Evolutionary conservation across 2,797 vertebrate species (phyloP).

Genomic region (Spheniscus humboldti): DNA sequence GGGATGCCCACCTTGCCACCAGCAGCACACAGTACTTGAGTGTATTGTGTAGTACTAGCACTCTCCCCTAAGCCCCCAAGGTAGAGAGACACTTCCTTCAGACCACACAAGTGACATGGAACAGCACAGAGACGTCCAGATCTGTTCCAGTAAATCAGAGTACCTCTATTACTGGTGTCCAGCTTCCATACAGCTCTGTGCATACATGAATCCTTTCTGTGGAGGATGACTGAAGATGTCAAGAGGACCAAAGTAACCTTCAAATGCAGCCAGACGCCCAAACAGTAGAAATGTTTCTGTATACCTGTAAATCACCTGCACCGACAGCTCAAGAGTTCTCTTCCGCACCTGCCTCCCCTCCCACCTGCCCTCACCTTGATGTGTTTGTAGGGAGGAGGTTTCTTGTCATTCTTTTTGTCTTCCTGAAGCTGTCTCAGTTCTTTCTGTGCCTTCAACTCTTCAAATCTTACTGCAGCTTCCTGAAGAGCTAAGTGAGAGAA

Average conservation of each 20-base stretch:
- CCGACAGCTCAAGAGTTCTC: neutral
- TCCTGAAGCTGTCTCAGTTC: conserved; percentile 95
- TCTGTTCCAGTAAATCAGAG: neutral
- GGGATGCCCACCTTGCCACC: neutral
- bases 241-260: neutral
- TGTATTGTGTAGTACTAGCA: accelerated
- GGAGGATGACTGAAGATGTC: neutral
- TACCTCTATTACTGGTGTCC: neutral
- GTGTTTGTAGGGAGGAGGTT: conserved; percentile 95
- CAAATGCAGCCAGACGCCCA: neutral
- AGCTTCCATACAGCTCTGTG: neutral
- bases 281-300: neutral
- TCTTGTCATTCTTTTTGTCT: conserved; percentile 93
- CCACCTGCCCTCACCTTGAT: conserved; percentile 85
- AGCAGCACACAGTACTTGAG: neutral
- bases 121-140: neutral
- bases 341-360: neutral
- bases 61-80: neutral
- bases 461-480: conserved; percentile 92
- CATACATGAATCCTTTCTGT: neutral
- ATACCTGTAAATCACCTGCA: neutral
- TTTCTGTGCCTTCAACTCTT: conserved; percentile 93
- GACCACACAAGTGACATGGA: neutral
- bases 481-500: conserved; percentile 83
- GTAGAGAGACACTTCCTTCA: neutral